Percentiles rank a stretch among this genome's conserved stretches.
Evolutionary conservation across 2,113 vertebrate genomes (phyloP).

Genomic region (Physeter macrocephalus): DNA sequence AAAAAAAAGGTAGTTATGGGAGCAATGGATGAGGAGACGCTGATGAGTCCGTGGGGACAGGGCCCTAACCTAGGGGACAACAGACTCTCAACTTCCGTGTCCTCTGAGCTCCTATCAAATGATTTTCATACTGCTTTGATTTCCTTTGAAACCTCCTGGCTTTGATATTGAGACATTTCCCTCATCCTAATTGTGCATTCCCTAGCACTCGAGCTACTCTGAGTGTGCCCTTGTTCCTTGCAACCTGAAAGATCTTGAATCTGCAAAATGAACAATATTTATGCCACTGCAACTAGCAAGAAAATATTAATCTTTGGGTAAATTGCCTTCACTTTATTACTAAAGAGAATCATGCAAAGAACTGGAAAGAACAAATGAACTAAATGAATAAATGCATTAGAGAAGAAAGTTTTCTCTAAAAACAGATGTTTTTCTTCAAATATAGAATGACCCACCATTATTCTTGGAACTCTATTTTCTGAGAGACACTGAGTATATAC

Average conservation of each 20-base stretch:
- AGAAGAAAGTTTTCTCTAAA: neutral
- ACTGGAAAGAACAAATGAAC: neutral
- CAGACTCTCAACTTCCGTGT: neutral
- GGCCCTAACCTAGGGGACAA: neutral
- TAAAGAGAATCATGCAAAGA: neutral
- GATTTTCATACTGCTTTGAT: neutral
- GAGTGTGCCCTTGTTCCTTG: neutral
- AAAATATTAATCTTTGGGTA: neutral
- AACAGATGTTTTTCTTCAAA: neutral
- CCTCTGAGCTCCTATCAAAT: neutral
- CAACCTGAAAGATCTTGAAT: neutral
- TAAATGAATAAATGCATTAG: neutral
- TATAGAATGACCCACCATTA: neutral
- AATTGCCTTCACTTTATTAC: neutral
- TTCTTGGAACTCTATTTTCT: neutral
- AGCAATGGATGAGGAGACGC: neutral
- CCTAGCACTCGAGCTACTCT: neutral
- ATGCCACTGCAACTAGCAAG: neutral
- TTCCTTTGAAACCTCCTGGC: neutral
- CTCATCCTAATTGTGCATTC: neutral
- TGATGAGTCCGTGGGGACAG: neutral
- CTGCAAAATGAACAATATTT: neutral
- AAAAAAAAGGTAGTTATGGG: neutral
- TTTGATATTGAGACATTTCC: neutral
- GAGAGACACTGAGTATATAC: neutral